Evolutionary conservation across 2,888 invertebrate species (phyloP), one percentile per base, ranked within the genome.

Genomic region (Morinoia aosen): DNA sequence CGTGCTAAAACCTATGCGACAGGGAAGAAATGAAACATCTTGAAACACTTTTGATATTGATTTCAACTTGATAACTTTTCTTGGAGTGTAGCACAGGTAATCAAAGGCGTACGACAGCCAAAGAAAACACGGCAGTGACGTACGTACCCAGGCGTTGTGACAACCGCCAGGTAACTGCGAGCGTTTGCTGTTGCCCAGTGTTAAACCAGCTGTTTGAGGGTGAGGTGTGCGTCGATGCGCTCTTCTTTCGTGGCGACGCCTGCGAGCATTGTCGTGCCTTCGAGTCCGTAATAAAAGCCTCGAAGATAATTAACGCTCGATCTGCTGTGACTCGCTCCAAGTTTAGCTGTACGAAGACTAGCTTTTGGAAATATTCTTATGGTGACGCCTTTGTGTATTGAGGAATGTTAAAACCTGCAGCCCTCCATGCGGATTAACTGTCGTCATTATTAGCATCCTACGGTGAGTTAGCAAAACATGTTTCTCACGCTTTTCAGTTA

Each of bases 211-310:
- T 93, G 93, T 3, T 48, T 16, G 16, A 93, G 93, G 12, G 93
- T 93, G 33, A 93, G 57, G 93, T 93, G 56, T 57, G 56, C 14
- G 33, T 12, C 40, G 19, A 33, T 14, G 16, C 11, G 93, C 57
- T 57, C 57, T 57, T 57, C 57, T 14, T 19, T 90, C 7, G 56
- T 57, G n/a, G 57, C 33, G 25, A 93, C 39, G 93, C 57, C 93
- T 93, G 25, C 93, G 93, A 93, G 93, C 93, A 93, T 93, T 93
- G 93, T 93, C 93, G 93, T 93, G 93, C 93, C 57, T 93, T 93
- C 33, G 56, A 93, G 93, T 93, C 93, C 33, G 93, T 93, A 93
- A 93, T 93, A 93, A 93, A 93, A 93, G n/a, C 93, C 33, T 48
- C 56, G 25, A 93, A 56, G 93, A 93, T 93, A 93, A 93, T 93